phyloP scores from a whole-genome alignment of 2,888 invertebrate species.

The Halictus quadricinctus region DNA sequence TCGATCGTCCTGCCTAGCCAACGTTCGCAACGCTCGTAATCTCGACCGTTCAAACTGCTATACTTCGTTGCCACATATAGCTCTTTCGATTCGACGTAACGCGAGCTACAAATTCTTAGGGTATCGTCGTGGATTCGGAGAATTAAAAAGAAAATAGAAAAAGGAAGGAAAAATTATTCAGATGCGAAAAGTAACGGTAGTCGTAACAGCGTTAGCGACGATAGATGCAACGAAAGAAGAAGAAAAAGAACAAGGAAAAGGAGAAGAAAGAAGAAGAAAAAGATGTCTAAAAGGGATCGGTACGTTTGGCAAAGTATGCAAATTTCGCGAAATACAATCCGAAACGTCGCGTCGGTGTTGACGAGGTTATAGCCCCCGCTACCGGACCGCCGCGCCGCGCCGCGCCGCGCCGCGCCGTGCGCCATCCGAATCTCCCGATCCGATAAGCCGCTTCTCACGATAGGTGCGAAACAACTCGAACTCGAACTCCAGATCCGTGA shows the following conservation, averaged over 20 bases:
- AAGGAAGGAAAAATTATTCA: neutral
- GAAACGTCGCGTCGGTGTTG: conserved; percentile 66
- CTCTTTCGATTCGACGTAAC: neutral
- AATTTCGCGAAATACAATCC: conserved; percentile 76
- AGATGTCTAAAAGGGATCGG: conserved; percentile 11
- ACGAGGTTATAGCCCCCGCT: conserved; percentile 76
- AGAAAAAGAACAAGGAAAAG: neutral
- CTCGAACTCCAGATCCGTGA: neutral
- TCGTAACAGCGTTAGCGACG: neutral
- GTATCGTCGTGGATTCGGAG: neutral
- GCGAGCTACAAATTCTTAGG: too few relatives aligned
- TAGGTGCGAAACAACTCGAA: conserved; percentile 9
- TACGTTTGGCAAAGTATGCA: conserved; percentile 66
- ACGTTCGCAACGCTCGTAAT: neutral
- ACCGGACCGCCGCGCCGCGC: conserved; percentile 56
- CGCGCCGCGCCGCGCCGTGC: neutral
- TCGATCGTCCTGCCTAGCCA: conserved; percentile 24
- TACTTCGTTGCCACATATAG: too few relatives aligned
- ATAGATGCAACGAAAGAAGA: neutral
- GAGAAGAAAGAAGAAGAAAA: conserved; percentile 12
- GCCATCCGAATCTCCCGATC: conserved; percentile 69
- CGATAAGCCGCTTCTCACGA: conserved; percentile 75
- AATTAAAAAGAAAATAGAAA: too few relatives aligned
- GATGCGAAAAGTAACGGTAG: neutral
- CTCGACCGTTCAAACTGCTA: neutral